Base-by-base conservation (phyloP, 2,888 invertebrate species). In the Pheosia gnoma region DNA sequence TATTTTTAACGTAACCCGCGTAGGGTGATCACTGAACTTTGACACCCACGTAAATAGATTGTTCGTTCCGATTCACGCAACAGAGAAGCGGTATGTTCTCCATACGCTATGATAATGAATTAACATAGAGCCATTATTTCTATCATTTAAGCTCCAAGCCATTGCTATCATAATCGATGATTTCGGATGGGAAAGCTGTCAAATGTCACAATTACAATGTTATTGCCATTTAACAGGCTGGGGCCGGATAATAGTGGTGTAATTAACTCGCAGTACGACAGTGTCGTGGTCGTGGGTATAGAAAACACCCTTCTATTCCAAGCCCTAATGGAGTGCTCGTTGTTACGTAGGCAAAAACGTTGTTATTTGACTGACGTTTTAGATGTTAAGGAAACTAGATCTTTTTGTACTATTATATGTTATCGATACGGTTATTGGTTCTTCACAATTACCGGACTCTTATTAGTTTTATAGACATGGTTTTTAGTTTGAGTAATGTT, bases 21-120 rank as follows among this genome's bases (percentile, higher is more conserved):
- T 75, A 72, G 78, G 83, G 79, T 83, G 79, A 79, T 78, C 81
- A 72, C 67, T 86, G 87, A 88, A 85, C 88, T 87, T 82, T 84
- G 85, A 84, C 87, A 83, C 82, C 80, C 78, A 83, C 84, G 78
- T 79, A 79, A 85, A 82, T 83, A 85, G 79, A 82, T 77, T 79
- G 71, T 78, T 77, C 75, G 72, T 75, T 67, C 68, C 68, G 58
- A 65, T 74, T 72, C 72, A 71, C 73, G 74, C 68, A 66, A 66
- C 63, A 62, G 55, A 63, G 73, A 69, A 25, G 71, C 74, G 70
- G 71, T 68, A 67, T 62, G 60, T 62, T 55, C 25, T 45, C 6
- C 45, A 9, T 45, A 25, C 36, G 25, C 5, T 25, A 25, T 25
- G 25, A 25, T 25, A 25, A 25, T 25, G 25, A 2, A n/a, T n/a